These are phyloP conservation scores for Zophobas morio DNA, from an alignment of 1,140 invertebrate genomes.

Conservation along the genomic window DNA sequence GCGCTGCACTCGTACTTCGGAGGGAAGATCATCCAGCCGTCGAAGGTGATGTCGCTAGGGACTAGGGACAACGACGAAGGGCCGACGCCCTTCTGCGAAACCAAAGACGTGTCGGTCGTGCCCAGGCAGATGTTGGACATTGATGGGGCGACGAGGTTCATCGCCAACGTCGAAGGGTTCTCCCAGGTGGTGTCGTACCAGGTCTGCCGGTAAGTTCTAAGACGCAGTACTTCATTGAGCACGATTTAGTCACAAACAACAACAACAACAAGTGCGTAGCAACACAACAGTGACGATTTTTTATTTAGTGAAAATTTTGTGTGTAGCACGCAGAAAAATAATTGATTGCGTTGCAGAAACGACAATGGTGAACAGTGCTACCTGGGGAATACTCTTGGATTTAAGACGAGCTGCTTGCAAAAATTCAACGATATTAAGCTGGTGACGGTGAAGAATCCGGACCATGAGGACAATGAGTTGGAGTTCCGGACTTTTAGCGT, in stretches of 20 bases:
- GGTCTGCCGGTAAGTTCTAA: conserved; percentile 55
- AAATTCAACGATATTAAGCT: conserved; percentile 58
- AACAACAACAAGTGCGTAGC: too few species aligned
- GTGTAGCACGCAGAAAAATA: neutral
- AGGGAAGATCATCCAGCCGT: conserved; percentile 50
- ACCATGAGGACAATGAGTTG: conserved; percentile 36
- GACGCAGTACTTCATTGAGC: neutral
- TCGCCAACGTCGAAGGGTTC: too few species aligned
- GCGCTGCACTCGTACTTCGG: conserved; percentile 48
- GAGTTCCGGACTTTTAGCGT: conserved; percentile 58
- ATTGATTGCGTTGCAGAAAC: conserved; percentile 37
- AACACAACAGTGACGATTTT: too few species aligned
- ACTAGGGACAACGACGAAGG: too few species aligned
- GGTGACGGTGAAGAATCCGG: conserved; percentile 44
- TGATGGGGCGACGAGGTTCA: too few species aligned
- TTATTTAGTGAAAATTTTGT: too few species aligned
- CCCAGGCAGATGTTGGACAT: too few species aligned
- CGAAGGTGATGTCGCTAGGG: conserved; percentile 1
- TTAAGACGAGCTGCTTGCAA: conserved; percentile 54
- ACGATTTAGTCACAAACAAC: too few species aligned
- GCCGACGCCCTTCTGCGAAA: conserved; percentile 49
- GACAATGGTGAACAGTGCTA: conserved; percentile 50
- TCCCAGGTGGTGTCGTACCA: conserved; percentile 44
- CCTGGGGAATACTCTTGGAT: conserved; percentile 43
- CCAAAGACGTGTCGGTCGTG: conserved; percentile 32